Evolutionary conservation across 2,113 vertebrate genomes (phyloP).

Genomic region (Oryctolagus cuniculus): DNA sequence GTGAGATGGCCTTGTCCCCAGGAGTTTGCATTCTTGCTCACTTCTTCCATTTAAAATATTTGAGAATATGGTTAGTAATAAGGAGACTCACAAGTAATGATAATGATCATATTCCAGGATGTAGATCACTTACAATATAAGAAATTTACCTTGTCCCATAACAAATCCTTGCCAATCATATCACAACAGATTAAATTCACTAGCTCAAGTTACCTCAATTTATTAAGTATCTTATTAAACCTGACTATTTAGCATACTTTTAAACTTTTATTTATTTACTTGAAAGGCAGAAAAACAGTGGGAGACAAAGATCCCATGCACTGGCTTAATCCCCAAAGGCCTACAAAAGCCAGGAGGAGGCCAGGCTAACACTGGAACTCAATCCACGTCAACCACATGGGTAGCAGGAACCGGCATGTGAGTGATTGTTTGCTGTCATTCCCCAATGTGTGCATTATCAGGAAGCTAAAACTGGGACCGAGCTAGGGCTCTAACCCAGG

Average conservation of each 20-base stretch:
- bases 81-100: constrained; percentile 25
- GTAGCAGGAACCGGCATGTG: no score
- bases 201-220: not conserved
- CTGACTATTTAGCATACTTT: not conserved
- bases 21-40: not conserved
- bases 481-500: no score
- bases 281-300: no score
- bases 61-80: constrained; percentile 15
- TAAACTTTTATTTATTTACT: no score
- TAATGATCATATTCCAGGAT: not conserved
- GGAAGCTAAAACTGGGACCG: no score
- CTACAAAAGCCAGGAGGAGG: no score
- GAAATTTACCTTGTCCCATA: not conserved
- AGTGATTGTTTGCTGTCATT: no score
- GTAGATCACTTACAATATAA: not conserved
- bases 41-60: not conserved
- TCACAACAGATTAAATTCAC: constrained; percentile 38
- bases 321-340: no score
- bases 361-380: no score
- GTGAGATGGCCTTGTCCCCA: not conserved
- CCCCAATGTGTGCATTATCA: no score
- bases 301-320: no score
- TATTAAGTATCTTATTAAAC: not conserved
- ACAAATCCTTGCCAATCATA: constrained; percentile 25
- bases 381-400: no score